Evolutionary conservation across 2,113 vertebrate species (phyloP).

Genomic region (Phoxinus phoxinus): DNA sequence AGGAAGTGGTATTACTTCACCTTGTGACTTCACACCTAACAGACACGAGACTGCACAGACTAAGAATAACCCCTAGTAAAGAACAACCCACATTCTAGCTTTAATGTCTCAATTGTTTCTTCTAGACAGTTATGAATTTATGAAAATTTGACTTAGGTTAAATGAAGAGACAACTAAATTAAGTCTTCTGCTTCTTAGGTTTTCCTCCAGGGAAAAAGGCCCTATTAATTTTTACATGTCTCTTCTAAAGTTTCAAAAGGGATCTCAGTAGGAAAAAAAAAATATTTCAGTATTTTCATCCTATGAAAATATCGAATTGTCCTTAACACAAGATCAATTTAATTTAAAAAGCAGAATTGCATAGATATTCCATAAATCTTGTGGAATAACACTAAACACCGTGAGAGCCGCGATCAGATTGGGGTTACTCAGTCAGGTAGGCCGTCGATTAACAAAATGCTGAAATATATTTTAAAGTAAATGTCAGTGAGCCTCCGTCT

Average conservation of each 20-base stretch:
- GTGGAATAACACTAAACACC: too few relatives aligned
- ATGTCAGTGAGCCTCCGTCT: too few relatives aligned
- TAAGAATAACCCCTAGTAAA: slow-evolving; percentile 12
- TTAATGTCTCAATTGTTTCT: slow-evolving; percentile 9
- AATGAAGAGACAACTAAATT: not conserved
- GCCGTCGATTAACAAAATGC: too few relatives aligned
- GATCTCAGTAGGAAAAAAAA: not conserved
- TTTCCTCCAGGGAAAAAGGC: not conserved
- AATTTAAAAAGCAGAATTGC: too few relatives aligned
- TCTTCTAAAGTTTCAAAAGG: not conserved
- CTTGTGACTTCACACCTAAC: slow-evolving; percentile 1
- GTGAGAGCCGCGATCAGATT: too few relatives aligned
- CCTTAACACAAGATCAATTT: not conserved
- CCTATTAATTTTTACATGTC: not conserved
- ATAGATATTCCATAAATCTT: too few relatives aligned
- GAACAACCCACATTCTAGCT: not conserved
- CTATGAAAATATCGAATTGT: not conserved
- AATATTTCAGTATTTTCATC: not conserved
- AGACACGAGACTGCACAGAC: not conserved
- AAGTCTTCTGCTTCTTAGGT: not conserved
- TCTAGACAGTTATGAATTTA: not conserved
- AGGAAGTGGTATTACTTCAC: slow-evolving; percentile 7
- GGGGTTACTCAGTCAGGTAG: too few relatives aligned
- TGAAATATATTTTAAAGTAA: too few relatives aligned
- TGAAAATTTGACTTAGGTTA: too few relatives aligned